Percentiles rank a stretch among this genome's conserved stretches.
Evolutionary conservation across 1,140 invertebrate species (phyloP).

Genomic region (Dendroctonus valens): DNA sequence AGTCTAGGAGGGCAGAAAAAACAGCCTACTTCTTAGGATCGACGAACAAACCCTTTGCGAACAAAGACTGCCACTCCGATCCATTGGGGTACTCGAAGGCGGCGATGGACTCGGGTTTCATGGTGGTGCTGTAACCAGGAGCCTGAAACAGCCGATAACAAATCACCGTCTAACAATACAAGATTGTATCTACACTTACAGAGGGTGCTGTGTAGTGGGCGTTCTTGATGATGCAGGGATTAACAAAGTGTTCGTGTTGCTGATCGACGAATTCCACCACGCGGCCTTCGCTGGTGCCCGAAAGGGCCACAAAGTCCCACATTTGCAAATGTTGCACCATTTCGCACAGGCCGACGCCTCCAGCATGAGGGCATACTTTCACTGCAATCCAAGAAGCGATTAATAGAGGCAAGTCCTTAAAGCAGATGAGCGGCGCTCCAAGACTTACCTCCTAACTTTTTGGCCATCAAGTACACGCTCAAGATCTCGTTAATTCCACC

Average conservation of each 20-base stretch:
- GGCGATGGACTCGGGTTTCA: conserved; percentile 64
- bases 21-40: conserved; percentile 41
- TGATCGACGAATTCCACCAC: conserved; percentile 87
- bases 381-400: conserved; percentile 58
- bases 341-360: conserved; percentile 89
- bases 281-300: conserved; percentile 66
- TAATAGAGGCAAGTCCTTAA: background rate
- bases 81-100: conserved; percentile 76
- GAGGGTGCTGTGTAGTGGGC: conserved; percentile 72
- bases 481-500: conserved; percentile 88
- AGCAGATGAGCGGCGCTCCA: conserved; percentile 4
- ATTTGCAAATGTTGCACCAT: conserved; percentile 90
- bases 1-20: no score
- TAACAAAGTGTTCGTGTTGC: conserved; percentile 79
- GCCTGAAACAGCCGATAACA: conserved; percentile 49
- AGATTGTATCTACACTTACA: conserved; percentile 50
- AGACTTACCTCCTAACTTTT: conserved; percentile 63
- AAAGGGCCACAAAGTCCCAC: conserved; percentile 80
- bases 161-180: background rate
- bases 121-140: conserved; percentile 77
- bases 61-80: conserved; percentile 69
- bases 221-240: conserved; percentile 67
- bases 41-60: conserved; percentile 49
- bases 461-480: conserved; percentile 85
- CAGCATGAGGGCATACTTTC: conserved; percentile 90